Conservation (phyloP, 1,140 invertebrate species). For the Lepidotrigona ventralis region DNA sequence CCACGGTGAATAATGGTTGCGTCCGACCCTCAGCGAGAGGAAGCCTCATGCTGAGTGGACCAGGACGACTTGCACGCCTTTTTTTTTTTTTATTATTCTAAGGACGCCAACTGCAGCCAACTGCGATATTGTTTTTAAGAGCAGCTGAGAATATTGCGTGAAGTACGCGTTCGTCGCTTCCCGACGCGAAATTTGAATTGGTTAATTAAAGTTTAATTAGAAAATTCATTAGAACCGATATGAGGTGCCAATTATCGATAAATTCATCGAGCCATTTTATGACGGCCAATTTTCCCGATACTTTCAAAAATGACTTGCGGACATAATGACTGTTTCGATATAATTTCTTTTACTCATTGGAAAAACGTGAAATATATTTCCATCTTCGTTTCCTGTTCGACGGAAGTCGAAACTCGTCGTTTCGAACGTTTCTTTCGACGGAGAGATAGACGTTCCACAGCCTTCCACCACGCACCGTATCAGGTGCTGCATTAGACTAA, state of each 20-base stretch:
- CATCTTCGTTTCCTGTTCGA: background rate
- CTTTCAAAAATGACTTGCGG: background rate
- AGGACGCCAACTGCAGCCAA: slow-evolving; percentile 45
- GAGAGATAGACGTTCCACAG: background rate
- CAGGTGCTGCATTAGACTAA: slow-evolving; percentile 21
- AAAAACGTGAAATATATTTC: background rate
- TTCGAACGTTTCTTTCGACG: too few species aligned
- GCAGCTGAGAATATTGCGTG: slow-evolving; percentile 36
- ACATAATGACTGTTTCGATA: background rate
- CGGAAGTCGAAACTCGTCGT: background rate
- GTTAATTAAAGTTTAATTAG: slow-evolving; percentile 54
- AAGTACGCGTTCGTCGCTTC: background rate
- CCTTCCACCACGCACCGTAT: slow-evolving; percentile 1
- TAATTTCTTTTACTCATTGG: background rate
- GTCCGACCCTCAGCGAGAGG: slow-evolving; percentile 37
- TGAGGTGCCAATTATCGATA: background rate
- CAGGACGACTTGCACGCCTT: slow-evolving; percentile 32
- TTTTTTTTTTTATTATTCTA: slow-evolving; percentile 38
- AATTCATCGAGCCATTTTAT: slow-evolving; percentile 18
- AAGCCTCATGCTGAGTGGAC: slow-evolving; percentile 44
- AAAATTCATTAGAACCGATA: slow-evolving; percentile 36
- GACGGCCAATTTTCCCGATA: background rate
- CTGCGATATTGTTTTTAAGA: slow-evolving; percentile 52
- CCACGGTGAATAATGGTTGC: slow-evolving; percentile 57
- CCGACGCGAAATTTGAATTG: slow-evolving; percentile 27